Percentiles rank a stretch among this genome's conserved stretches.
Conservation (phyloP, 2,888 invertebrate species). For the Diaphora mendica region DNA sequence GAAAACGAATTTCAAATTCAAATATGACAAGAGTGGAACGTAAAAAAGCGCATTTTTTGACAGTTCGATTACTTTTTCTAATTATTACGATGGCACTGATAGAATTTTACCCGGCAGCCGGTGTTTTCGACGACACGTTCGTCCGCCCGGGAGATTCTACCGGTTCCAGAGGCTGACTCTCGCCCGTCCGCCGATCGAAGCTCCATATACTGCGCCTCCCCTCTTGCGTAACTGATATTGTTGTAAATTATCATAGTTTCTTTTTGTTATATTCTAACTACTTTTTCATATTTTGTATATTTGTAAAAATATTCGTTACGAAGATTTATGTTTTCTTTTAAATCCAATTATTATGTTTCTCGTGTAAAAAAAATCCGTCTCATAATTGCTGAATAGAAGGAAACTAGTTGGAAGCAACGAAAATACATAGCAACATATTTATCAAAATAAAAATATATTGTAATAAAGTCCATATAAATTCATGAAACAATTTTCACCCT, state of each 20-base stretch:
- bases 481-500: conserved; percentile 56
- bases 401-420: background rate
- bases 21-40: conserved; percentile 56
- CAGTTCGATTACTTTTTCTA: conserved; percentile 53
- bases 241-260: conserved; percentile 61
- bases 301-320: background rate
- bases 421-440: background rate
- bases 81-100: conserved; percentile 56
- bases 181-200: conserved; percentile 72
- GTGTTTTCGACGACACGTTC: conserved; percentile 56
- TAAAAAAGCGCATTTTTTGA: conserved; percentile 50
- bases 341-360: background rate
- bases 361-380: background rate
- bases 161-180: conserved; percentile 80
- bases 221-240: conserved; percentile 84
- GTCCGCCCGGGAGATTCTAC: conserved; percentile 73
- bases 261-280: conserved; percentile 32
- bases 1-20: conserved; percentile 63
- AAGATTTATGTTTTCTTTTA: background rate
- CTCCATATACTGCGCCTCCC: conserved; percentile 75
- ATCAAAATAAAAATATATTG: conserved; percentile 7
- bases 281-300: background rate
- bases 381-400: background rate
- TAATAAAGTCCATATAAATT: conserved; percentile 28
- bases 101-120: conserved; percentile 52